Percentiles rank a stretch among this genome's conserved stretches.
phyloP scores from a whole-genome alignment of 1,140 invertebrate species.

The Lordiphosa collinella region DNA sequence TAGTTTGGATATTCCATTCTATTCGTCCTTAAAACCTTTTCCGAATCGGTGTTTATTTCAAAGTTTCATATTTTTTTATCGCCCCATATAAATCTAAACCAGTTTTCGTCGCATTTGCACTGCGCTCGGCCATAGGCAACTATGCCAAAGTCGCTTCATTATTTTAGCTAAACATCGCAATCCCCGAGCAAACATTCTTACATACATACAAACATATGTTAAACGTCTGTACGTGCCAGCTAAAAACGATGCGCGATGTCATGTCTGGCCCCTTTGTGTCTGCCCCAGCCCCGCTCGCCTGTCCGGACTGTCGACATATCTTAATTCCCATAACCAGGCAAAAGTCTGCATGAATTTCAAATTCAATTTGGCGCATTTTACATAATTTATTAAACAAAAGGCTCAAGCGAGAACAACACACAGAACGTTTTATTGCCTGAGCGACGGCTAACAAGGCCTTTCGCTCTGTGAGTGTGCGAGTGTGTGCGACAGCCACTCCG shows the following conservation, averaged over 20 bases:
- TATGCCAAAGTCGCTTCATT: conserved; percentile 10
- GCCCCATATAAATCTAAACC: conserved; percentile 23
- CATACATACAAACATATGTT: conserved; percentile 28
- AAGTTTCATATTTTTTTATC: neutral
- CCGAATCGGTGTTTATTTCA: no score
- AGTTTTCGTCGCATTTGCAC: conserved; percentile 4
- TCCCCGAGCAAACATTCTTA: conserved; percentile 4
- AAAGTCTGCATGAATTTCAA: conserved; percentile 75
- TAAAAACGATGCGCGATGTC: conserved; percentile 30
- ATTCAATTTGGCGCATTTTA: conserved; percentile 77
- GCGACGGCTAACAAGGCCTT: conserved; percentile 51
- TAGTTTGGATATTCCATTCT: no score
- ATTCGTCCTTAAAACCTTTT: no score
- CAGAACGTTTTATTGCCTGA: conserved; percentile 72
- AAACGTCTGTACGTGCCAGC: conserved; percentile 48
- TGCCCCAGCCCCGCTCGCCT: conserved; percentile 1
- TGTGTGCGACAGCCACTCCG: conserved; percentile 6
- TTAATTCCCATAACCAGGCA: conserved; percentile 75
- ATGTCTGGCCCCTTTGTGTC: conserved; percentile 18
- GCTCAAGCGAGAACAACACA: conserved; percentile 40
- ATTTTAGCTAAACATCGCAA: conserved; percentile 18
- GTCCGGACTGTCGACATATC: conserved; percentile 58
- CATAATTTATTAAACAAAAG: conserved; percentile 78
- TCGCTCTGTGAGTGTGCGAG: conserved; percentile 7
- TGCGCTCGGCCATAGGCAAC: neutral